Evolutionary conservation across 2,113 vertebrate genomes (phyloP), one percentile per base, ranked within the genome.

Genomic region (Malurus alboscapulatus): DNA sequence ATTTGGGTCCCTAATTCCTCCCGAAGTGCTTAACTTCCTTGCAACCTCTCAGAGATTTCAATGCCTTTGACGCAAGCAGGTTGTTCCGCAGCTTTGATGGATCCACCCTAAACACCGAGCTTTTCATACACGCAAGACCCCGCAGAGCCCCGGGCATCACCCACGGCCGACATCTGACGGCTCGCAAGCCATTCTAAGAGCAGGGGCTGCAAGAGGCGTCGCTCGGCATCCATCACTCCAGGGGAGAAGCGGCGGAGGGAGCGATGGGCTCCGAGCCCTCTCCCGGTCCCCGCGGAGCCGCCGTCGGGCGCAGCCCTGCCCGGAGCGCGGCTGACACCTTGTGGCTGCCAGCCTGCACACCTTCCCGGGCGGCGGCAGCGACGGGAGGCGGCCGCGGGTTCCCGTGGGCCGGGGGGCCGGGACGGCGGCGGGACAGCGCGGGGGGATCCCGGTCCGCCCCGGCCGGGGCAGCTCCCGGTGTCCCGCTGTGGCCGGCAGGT

Each of bases 301-400:
- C 55, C 27, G 40, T 5, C 38, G 29, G 53, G 38, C 24, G 29
- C 65, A 25, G 42, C 48, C 61, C 89, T 95, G 85, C 82, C 84
- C 73, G 92, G 96, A 95, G 63, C 94, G 68, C 93, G 97, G 84
- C 97, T 98, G 97, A 97, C 97, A 96, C 95, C 97, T 96, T 72
- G 94, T 54, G 96, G 93, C 81, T 68, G 48, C 81, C 38, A 9
- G 67, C 2, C 50, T 69, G 34, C 66, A 68, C 7, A n/a, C 42
- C 59, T 40, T 38, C 50, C 44, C 9, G 22, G 59, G 29, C 72
- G 9, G 10, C 34, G 44, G 62, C 48, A 34, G 29, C 19, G 44
- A 42, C 12, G 12, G 42, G 14, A 27, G 30, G 14, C 42, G 36
- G 34, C 44, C 40, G 45, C 62, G 50, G 50, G 15, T 8, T 12